Conservation (phyloP, 2,888 invertebrate genomes). For the Macrosiphum euphorbiae region DNA sequence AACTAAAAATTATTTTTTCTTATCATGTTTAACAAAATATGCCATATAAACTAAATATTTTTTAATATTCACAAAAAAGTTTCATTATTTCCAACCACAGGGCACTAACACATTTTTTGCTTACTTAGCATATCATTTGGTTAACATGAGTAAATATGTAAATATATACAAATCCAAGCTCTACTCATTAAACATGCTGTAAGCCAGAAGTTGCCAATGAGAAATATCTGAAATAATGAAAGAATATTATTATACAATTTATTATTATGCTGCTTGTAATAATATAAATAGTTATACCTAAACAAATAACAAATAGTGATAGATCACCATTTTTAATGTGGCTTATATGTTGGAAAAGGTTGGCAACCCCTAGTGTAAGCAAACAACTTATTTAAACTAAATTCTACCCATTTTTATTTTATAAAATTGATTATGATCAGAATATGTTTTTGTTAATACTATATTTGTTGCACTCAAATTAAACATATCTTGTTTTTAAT, state of each 20-base stretch:
- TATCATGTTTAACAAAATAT: no score
- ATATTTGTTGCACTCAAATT: not conserved
- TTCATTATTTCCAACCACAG: not conserved
- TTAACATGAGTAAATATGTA: not conserved
- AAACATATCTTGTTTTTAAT: not conserved
- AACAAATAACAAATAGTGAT: no score
- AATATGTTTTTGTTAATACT: not conserved
- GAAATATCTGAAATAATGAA: no score
- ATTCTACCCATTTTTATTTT: not conserved
- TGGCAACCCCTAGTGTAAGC: no score
- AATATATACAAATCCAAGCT: not conserved
- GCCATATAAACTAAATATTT: no score
- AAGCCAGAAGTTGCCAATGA: not conserved
- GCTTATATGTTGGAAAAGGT: no score
- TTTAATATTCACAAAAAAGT: not conserved
- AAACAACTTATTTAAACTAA: not conserved
- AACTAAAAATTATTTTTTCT: not conserved
- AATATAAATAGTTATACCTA: no score
- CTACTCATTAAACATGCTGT: not conserved
- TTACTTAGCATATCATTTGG: not conserved
- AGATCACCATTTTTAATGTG: no score
- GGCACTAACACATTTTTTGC: not conserved
- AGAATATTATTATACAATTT: no score
- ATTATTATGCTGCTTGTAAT: no score
- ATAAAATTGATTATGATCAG: not conserved